Evolutionary conservation across 1,140 invertebrate species (phyloP).

Genomic region (Zaprionus ornatus): DNA sequence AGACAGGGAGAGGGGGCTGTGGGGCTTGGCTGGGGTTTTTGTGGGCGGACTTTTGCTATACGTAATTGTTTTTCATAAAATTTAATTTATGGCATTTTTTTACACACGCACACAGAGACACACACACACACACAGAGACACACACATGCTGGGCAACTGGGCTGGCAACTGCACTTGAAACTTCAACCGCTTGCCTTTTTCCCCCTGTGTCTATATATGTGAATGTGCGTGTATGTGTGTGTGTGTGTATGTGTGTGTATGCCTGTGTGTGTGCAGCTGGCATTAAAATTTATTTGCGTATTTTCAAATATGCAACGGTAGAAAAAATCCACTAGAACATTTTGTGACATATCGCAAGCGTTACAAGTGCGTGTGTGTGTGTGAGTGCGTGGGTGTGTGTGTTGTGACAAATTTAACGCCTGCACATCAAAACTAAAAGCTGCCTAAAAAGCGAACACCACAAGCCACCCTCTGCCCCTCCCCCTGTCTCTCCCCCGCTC

Average conservation of each 20-base stretch:
- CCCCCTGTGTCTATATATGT: conserved; percentile 8
- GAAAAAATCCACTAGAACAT: conserved; percentile 29
- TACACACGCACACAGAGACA: conserved; percentile 34
- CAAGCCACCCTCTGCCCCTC: not conserved
- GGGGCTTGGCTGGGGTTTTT: conserved; percentile 9
- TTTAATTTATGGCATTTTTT: conserved; percentile 81
- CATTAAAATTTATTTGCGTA: conserved; percentile 73
- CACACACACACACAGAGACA: conserved; percentile 3
- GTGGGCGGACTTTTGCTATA: conserved; percentile 50
- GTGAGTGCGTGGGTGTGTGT: conserved; percentile 9
- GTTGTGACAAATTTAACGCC: conserved; percentile 72
- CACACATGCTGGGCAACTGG: not conserved
- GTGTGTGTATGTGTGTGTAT: conserved; percentile 14
- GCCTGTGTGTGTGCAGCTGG: conserved; percentile 47
- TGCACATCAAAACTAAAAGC: conserved; percentile 68
- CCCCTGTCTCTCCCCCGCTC: not conserved
- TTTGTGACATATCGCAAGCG: conserved; percentile 39
- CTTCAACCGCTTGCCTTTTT: conserved; percentile 43
- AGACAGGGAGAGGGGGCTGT: not conserved
- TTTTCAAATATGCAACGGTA: conserved; percentile 60
- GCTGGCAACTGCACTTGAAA: conserved; percentile 45
- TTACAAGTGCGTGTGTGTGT: not conserved
- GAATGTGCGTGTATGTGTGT: not conserved
- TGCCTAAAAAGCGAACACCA: conserved; percentile 40
- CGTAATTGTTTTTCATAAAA: conserved; percentile 82